Evolutionary conservation across 2,888 invertebrate species (phyloP).

Genomic region (Empis stercorea): DNA sequence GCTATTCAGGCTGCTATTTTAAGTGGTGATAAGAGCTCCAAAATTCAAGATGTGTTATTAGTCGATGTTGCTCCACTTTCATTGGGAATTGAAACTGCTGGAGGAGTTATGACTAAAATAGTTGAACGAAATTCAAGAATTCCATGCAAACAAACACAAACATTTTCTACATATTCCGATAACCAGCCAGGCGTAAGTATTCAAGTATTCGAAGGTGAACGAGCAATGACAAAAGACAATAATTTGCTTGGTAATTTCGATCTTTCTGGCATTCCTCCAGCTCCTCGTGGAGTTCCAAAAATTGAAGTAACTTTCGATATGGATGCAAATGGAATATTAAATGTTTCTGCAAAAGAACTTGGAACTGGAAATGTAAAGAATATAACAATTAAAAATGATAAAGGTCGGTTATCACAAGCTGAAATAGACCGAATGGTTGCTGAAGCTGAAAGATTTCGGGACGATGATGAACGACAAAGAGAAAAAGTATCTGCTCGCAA

Average conservation of each 20-base stretch:
- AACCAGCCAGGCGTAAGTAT: slow-evolving; percentile 61
- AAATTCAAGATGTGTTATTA: slow-evolving; percentile 55
- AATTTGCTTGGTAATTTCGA: slow-evolving; percentile 89
- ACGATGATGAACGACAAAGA: slow-evolving; percentile 53
- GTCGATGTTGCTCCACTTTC: slow-evolving; percentile 52
- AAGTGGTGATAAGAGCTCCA: slow-evolving; percentile 49
- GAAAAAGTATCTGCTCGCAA: slow-evolving; percentile 54
- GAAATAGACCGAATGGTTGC: slow-evolving; percentile 64
- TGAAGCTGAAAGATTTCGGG: slow-evolving; percentile 55
- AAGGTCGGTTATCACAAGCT: slow-evolving; percentile 58
- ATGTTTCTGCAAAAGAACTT: slow-evolving; percentile 60
- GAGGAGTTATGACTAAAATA: slow-evolving; percentile 61
- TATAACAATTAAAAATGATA: slow-evolving; percentile 68
- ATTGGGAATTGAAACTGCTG: slow-evolving; percentile 60
- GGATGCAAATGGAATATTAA: slow-evolving; percentile 87
- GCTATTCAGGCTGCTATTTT: slow-evolving; percentile 56
- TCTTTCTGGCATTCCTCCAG: slow-evolving; percentile 83
- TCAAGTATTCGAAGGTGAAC: slow-evolving; percentile 58
- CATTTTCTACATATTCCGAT: slow-evolving; percentile 63
- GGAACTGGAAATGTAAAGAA: slow-evolving; percentile 51
- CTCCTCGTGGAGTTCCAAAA: slow-evolving; percentile 70
- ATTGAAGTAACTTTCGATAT: slow-evolving; percentile 67
- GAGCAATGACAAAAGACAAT: slow-evolving; percentile 85
- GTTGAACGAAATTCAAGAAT: slow-evolving; percentile 54
- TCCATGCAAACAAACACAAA: slow-evolving; percentile 53